Evolutionary conservation across 2,888 invertebrate species (phyloP), one percentile per base, ranked within the genome.

Genomic region (Campoplex capitator): DNA sequence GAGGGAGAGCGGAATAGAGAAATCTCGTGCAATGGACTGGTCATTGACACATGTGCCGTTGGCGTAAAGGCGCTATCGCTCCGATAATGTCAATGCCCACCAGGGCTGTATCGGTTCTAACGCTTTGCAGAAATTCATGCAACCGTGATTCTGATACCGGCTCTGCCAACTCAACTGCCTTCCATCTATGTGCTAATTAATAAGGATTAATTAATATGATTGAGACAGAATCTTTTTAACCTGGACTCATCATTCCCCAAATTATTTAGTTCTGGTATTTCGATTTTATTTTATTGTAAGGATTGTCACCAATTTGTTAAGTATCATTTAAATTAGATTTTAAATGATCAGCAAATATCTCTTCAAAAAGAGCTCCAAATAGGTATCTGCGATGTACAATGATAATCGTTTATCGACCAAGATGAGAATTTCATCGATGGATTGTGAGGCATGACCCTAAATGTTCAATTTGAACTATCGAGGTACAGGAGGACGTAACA

Each of bases 41-140:
- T 76, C 45, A 86, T 81, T 86, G 76, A 84, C 83, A 86, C 80
- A 77, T 51, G 80, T 68, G 74, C 80, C 58, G 73, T 71, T 76
- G 75, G 45, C 48, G 80, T 56, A 75, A 65, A 73, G 38, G 32
- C 70, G 73, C 76, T 67, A 58, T 74, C 65, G 76, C 70, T 71
- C 51, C 77, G 83, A 80, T 86, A 86, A 86, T 86, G 73, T 73
- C 77, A 32, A 82, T 74, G 48, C 71, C 77, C 74, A 48, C 77
- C 74, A 48, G 65, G 23, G 38, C 48, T 58, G 83, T 67, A 68
- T 74, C 77, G 80, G 71, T 51, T 67, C n/a, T 45, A 80, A 76
- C 71, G 80, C 75, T 54, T 45, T 56, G 6, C 67, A 73, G 80
- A 77, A 83, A 86, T 84, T 84, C 80, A 78, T 83, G 58, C 68